Evolutionary conservation across 1,140 invertebrate species (phyloP), one percentile per base, ranked within the genome.

Genomic region (Megalopta genalis): DNA sequence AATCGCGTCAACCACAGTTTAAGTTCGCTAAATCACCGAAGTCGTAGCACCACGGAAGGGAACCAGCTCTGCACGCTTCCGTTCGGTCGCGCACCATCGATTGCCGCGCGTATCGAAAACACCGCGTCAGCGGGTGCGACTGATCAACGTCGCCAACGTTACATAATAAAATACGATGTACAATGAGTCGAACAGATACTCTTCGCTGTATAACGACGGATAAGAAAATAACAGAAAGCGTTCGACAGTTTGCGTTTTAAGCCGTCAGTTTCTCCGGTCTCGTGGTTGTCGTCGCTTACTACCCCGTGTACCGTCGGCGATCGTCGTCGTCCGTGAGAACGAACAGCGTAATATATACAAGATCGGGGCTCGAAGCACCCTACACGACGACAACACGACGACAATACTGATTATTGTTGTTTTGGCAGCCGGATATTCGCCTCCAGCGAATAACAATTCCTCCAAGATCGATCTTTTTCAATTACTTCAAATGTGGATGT

Each of bases 121-220:
- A 75, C 46, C 59, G 46, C 65, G 52, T 32, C 32, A 4, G 1
- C 32, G 32, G 32, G 1, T 4, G 4, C 32, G 32, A 32, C 32
- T 4, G 32, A n/a, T n/a, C n/a, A n/a, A n/a, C 85, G 86, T 81
- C 81, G 89, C 88, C 87, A 82, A 89, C 85, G 78, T 90, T 82
- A 37, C 84, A 88, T 90, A 90, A 88, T 90, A 90, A 90, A 90
- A 90, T 90, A 90, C 87, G 85, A 84, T 89, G 62, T 88, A 88
- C 84, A 89, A 86, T 84, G 85, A 84, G 49, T 89, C 70, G 79
- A 87, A 88, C 87, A 88, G 81, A 90, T 71, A 81, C 75, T 88
- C 77, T 21, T 84, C 84, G 77, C 71, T 77, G 87, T 89, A 89
- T 87, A 90, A 89, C 86, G 87, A 87, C 85, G 74, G 81, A 87